Conservation (phyloP, 2,888 invertebrate genomes). For the Ornithoptera alexandrae region DNA sequence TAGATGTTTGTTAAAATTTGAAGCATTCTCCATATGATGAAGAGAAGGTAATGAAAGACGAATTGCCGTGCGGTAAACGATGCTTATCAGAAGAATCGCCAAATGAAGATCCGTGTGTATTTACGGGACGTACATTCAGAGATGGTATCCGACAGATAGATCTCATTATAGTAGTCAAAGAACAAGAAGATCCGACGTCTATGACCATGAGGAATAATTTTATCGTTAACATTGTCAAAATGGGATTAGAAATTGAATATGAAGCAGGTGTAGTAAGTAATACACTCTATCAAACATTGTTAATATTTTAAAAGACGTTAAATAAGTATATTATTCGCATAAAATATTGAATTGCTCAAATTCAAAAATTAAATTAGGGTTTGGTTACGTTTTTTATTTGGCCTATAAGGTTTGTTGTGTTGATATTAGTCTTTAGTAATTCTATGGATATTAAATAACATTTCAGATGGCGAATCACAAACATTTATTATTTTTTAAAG, state of each 20-base stretch:
- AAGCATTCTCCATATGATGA: too few species aligned
- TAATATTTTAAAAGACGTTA: too few species aligned
- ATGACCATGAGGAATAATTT: constrained; percentile 4
- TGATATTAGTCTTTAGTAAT: too few species aligned
- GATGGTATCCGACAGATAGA: constrained; percentile 20
- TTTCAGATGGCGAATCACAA: constrained; percentile 13
- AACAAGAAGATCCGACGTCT: background rate
- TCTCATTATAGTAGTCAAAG: constrained; percentile 14
- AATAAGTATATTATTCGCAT: too few species aligned
- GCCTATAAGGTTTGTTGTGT: too few species aligned
- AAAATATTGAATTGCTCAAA: too few species aligned
- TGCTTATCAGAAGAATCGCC: background rate
- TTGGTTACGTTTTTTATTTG: too few species aligned
- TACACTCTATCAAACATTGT: too few species aligned
- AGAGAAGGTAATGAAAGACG: too few species aligned
- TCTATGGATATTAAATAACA: background rate
- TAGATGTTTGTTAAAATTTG: too few species aligned
- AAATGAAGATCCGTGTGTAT: background rate
- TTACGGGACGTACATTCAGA: constrained; percentile 17
- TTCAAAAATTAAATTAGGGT: too few species aligned
- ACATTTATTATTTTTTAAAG: constrained; percentile 15
- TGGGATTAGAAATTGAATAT: constrained; percentile 15
- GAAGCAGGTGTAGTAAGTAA: constrained; percentile 14
- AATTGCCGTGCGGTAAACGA: background rate
- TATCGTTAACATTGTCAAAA: constrained; percentile 11